Percentiles rank a stretch among this genome's conserved stretches.
These are phyloP conservation scores for Rhyzopertha dominica DNA, from an alignment of 1,140 invertebrate genomes.

Conservation along the genomic window DNA sequence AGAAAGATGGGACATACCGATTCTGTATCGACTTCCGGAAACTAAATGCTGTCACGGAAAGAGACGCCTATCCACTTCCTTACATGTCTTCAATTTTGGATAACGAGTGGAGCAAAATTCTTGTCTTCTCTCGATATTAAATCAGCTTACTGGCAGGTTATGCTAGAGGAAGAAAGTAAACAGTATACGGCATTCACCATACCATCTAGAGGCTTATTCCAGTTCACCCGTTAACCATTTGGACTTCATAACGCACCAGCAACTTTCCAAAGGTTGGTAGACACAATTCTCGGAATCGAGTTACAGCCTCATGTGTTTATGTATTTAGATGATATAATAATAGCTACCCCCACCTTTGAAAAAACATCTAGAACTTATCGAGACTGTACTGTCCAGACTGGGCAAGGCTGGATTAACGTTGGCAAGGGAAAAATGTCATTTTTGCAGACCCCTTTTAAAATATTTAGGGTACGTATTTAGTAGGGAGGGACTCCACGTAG, in stretches of 20 bases:
- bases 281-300: constrained; percentile 26
- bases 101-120: constrained; percentile 28
- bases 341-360: constrained; percentile 28
- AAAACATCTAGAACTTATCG: constrained; percentile 30
- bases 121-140: constrained; percentile 29
- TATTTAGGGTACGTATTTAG: constrained; percentile 36
- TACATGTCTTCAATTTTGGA: constrained; percentile 32
- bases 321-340: constrained; percentile 37
- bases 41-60: constrained; percentile 21
- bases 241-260: constrained; percentile 27
- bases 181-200: constrained; percentile 47
- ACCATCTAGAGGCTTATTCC: constrained; percentile 38
- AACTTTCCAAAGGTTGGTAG: constrained; percentile 24
- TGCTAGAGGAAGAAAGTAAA: constrained; percentile 21
- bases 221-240: constrained; percentile 39
- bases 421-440: constrained; percentile 30
- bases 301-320: constrained; percentile 17
- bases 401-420: constrained; percentile 25
- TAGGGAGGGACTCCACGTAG: constrained; percentile 34
- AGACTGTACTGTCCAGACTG: constrained; percentile 21
- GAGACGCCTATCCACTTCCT: constrained; percentile 29
- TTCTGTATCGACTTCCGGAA: constrained; percentile 8
- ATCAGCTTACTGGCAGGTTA: constrained; percentile 35
- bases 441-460: constrained; percentile 22
- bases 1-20: too few species aligned